These are phyloP conservation scores for Halcyon chelicuti DNA, from an alignment of 2,797 vertebrate genomes.

Conservation along the genomic window DNA sequence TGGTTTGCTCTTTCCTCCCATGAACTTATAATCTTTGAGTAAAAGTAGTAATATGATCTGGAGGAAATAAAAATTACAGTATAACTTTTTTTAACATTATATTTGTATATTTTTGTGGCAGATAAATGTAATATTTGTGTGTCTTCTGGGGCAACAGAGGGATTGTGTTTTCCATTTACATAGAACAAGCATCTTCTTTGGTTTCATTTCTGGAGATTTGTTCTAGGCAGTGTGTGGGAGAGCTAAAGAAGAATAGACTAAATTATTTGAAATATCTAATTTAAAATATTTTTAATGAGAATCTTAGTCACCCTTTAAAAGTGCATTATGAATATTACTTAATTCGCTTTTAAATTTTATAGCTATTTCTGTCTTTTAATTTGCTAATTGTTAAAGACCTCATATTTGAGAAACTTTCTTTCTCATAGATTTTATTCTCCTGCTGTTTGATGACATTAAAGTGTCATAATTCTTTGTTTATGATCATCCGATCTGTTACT, in stretches of 20 bases:
- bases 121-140: background rate
- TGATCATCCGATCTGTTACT: background rate
- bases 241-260: background rate
- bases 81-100: background rate
- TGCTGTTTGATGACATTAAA: slow-evolving; percentile 28
- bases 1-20: background rate
- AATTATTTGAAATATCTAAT: background rate
- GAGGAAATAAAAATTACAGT: background rate
- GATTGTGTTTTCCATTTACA: background rate
- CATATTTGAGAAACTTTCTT: background rate
- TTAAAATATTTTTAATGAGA: background rate
- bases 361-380: background rate
- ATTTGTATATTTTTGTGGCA: background rate
- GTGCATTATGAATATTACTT: background rate
- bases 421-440: background rate
- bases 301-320: background rate
- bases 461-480: slow-evolving; percentile 44
- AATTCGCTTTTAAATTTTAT: background rate
- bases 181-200: background rate
- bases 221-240: background rate
- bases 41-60: background rate
- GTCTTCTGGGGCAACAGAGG: background rate
- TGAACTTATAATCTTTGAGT: background rate
- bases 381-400: background rate
- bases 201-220: background rate